Evolutionary conservation across 37 sponge, comb jelly and placozoan genomes (phyloP).

Genomic region (Ianthella basta): DNA sequence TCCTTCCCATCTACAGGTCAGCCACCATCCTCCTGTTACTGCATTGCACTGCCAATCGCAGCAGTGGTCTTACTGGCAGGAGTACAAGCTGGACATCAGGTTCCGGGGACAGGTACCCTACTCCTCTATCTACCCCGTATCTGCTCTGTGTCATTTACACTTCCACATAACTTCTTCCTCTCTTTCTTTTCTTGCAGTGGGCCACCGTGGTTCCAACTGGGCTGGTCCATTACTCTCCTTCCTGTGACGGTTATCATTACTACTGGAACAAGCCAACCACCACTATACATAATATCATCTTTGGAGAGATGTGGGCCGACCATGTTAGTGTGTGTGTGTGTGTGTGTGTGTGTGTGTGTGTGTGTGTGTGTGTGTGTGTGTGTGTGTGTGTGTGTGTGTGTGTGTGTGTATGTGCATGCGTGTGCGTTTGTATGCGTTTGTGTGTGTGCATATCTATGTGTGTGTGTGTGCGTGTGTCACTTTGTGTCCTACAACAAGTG

Average conservation of each 20-base stretch:
- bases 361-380: neutral
- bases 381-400: neutral
- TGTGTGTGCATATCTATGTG: neutral
- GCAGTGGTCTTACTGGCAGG: constrained; percentile 93
- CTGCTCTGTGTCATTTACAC: no score
- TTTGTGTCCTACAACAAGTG: neutral
- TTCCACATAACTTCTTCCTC: no score
- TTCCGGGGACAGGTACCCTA: constrained; percentile 88
- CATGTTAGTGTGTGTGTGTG: constrained; percentile 65
- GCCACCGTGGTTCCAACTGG: constrained; percentile 79
- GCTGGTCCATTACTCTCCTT: constrained; percentile 78
- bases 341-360: neutral
- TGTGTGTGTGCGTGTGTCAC: no score
- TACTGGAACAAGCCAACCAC: constrained; percentile 91
- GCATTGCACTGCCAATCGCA: constrained; percentile 82
- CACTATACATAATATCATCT: constrained; percentile 90
- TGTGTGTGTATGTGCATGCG: constrained; percentile 1
- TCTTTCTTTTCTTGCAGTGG: constrained; percentile 51
- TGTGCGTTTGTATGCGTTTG: neutral
- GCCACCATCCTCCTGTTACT: constrained; percentile 95
- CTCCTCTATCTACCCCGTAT: no score
- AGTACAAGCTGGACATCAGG: constrained; percentile 89
- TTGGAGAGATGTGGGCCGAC: constrained; percentile 94
- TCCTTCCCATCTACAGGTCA: constrained; percentile 52
- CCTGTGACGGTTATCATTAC: constrained; percentile 75